phyloP scores from a whole-genome alignment of 2,113 vertebrate genomes.

The Mus pahari region DNA sequence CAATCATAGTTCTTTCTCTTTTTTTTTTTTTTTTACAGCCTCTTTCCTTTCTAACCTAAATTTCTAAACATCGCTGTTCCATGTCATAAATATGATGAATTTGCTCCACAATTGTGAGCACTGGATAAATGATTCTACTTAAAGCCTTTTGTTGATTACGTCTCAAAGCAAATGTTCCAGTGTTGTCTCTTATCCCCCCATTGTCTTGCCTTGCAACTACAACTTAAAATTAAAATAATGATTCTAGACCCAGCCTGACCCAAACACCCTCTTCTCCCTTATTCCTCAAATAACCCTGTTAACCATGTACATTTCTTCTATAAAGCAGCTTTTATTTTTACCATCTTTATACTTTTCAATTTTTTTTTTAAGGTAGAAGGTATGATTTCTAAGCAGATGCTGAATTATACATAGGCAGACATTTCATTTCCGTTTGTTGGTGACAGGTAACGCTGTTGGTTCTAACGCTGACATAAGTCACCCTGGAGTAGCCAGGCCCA shows the following conservation, averaged over 20 bases:
- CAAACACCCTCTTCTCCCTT: neutral
- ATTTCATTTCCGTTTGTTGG: neutral
- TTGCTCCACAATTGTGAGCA: neutral
- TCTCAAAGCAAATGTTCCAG: neutral
- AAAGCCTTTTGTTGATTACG: neutral
- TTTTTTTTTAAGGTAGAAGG: neutral
- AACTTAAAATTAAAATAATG: neutral
- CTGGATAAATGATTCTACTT: neutral
- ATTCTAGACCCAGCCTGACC: neutral
- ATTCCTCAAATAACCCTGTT: neutral
- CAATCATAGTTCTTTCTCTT: too few relatives aligned
- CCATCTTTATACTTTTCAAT: neutral
- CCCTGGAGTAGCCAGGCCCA: neutral
- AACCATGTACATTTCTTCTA: neutral
- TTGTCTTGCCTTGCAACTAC: neutral
- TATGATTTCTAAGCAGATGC: neutral
- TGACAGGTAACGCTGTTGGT: neutral
- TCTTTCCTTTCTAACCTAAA: too few relatives aligned
- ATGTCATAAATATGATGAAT: accelerated
- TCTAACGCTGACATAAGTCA: neutral
- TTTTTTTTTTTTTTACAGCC: too few relatives aligned
- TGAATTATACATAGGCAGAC: neutral
- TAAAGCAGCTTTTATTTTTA: neutral
- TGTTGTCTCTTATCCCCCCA: neutral
- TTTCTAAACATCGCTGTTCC: neutral